Base-by-base conservation (phyloP, 2,113 vertebrate genomes). In the Atrichornis clamosus region DNA sequence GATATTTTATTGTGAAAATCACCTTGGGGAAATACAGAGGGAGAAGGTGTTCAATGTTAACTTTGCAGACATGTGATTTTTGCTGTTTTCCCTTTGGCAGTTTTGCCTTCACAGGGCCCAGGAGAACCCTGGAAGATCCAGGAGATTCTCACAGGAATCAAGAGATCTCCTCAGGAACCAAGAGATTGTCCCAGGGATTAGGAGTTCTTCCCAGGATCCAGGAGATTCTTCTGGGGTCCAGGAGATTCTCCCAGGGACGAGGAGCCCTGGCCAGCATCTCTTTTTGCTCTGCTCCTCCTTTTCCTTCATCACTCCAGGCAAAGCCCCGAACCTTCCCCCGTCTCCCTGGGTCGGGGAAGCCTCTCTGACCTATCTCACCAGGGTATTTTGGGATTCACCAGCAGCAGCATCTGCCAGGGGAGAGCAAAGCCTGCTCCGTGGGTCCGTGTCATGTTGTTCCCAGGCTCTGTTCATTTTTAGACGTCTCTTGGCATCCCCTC, bases 311-410 rank as follows among this genome's bases (percentile, higher is more conserved):
- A 7, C 21, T 39, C 9, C 35, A 20, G 42, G 22, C 58, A 62
- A 28, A n/a, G 4, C 39, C 68, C 35, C 2, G 22, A 42, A 9
- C n/a, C 59, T 53, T 37, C 53, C 56, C 50, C 20, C 22, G 1
- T 32, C 68, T 82, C 56, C n/a, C 59, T 15, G 26, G 33, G 1
- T 12, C 1, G 16, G 15, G 13, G 87, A 7, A 62, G 37, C 35
- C 1, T 0, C 30, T 21, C 56, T 60, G 44, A 21, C 44, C 86
- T 7, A 4, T 10, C 63, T 47, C 65, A 8, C 19, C 2, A 0
- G 0, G 24, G 2, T 33, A 39, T 87, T 78, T 50, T 19, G 83
- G 74, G 67, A 67, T 56, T 26, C 62, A 26, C 15, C 16, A 46
- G 67, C 46, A 46, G 67, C 46, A 70, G 68, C 64, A 42, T 4